Evolutionary conservation across 2,888 invertebrate genomes (phyloP).

Genomic region (Ophion obscuratus): DNA sequence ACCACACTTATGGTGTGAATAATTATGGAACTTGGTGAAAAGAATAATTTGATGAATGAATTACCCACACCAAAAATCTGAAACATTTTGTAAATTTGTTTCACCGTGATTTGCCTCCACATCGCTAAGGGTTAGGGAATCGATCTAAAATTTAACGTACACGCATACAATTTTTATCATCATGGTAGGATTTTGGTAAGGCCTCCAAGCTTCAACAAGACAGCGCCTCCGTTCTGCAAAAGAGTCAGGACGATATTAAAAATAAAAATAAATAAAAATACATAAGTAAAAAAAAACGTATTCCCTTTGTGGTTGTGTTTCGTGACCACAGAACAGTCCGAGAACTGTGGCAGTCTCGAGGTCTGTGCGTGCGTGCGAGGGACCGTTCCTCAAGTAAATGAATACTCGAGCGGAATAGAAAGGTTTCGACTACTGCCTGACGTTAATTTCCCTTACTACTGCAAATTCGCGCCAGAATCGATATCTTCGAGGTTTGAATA

Average conservation of each 20-base stretch:
- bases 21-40: not conserved
- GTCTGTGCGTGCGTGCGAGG: not conserved
- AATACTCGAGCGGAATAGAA: slow-evolving; percentile 16
- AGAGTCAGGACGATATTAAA: slow-evolving; percentile 9
- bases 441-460: slow-evolving; percentile 35
- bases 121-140: not conserved
- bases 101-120: not conserved
- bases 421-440: not conserved
- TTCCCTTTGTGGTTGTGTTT: slow-evolving; percentile 8
- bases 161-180: not conserved
- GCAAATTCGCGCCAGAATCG: slow-evolving; percentile 28
- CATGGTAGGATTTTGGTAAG: too few relatives aligned
- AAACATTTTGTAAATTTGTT: not conserved
- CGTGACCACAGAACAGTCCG: not conserved
- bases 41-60: not conserved
- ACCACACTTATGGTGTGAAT: not conserved
- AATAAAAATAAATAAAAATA: not conserved
- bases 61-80: not conserved
- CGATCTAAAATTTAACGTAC: not conserved
- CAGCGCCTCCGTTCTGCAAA: not conserved
- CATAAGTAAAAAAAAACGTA: not conserved
- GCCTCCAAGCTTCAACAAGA: not conserved
- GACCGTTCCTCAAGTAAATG: slow-evolving; percentile 20
- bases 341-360: slow-evolving; percentile 24
- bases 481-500: slow-evolving; percentile 50